Evolutionary conservation across 2,113 vertebrate genomes (phyloP).

Genomic region (Catharus fuscescens): DNA sequence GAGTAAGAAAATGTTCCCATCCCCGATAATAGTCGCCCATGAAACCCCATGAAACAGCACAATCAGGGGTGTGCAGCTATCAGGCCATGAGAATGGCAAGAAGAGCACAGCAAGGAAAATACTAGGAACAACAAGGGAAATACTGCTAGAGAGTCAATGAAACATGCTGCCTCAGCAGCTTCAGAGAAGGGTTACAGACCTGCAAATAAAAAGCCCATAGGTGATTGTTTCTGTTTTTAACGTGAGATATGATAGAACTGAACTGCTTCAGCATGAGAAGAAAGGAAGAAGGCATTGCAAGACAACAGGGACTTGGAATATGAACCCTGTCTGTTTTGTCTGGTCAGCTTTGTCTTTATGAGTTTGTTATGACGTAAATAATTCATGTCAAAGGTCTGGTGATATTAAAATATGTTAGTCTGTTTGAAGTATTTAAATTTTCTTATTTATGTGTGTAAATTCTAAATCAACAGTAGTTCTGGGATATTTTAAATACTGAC

Average conservation of each 20-base stretch:
- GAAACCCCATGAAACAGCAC: rapidly evolving
- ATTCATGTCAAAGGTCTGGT: neutral
- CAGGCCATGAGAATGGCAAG: neutral
- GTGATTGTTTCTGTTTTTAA: neutral
- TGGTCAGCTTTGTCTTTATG: neutral
- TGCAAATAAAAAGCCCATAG: neutral
- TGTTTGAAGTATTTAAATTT: neutral
- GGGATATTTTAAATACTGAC: neutral
- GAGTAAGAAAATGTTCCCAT: neutral
- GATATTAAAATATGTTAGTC: neutral
- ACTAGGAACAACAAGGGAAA: neutral
- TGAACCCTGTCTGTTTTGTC: neutral
- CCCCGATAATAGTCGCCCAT: neutral
- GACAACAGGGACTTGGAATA: neutral
- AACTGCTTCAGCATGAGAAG: neutral
- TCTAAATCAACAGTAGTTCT: neutral
- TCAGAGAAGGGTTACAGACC: neutral
- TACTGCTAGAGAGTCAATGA: neutral
- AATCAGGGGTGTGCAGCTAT: neutral
- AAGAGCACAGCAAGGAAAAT: neutral
- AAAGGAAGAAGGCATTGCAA: neutral
- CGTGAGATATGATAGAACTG: neutral
- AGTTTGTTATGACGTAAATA: neutral
- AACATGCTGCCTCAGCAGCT: neutral
- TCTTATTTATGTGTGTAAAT: neutral